Evolutionary conservation across 2,888 invertebrate species (phyloP).

Genomic region (Galeopsomyia nigrocyanea): DNA sequence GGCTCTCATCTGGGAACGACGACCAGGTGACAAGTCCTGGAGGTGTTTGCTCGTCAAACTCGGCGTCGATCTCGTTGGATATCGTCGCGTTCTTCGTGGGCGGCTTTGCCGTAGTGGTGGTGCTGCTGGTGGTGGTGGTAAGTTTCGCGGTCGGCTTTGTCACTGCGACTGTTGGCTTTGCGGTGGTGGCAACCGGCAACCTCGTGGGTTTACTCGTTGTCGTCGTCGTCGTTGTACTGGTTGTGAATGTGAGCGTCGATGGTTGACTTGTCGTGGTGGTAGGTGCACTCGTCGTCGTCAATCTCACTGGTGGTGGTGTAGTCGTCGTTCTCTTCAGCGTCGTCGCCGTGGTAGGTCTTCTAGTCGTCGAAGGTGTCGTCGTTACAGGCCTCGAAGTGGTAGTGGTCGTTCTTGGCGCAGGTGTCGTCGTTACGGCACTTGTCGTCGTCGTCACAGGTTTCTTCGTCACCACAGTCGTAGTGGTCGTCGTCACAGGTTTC

Average conservation of each 20-base stretch:
- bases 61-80: constrained; percentile 36
- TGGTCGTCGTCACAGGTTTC: constrained; percentile 40
- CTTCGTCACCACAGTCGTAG: constrained; percentile 43
- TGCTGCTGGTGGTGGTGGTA: constrained; percentile 9
- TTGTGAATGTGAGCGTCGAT: too few relatives aligned
- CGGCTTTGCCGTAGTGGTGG: constrained; percentile 38
- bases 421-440: constrained; percentile 41
- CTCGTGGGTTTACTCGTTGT: constrained; percentile 8
- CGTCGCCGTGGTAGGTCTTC: constrained; percentile 35
- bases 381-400: constrained; percentile 54
- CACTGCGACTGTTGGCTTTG: constrained; percentile 4
- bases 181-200: too few relatives aligned
- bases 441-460: constrained; percentile 48
- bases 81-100: constrained; percentile 44
- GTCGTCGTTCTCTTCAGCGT: constrained; percentile 40
- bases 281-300: constrained; percentile 13
- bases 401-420: constrained; percentile 44
- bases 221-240: neutral
- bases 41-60: constrained; percentile 53
- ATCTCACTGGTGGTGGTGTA: constrained; percentile 47
- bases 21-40: constrained; percentile 71
- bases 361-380: constrained; percentile 31
- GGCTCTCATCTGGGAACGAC: constrained; percentile 63
- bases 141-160: constrained; percentile 41
- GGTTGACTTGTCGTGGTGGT: constrained; percentile 45